Evolutionary conservation across 1,140 invertebrate species (phyloP), one percentile per base, ranked within the genome.

Genomic region (Samia ricini): DNA sequence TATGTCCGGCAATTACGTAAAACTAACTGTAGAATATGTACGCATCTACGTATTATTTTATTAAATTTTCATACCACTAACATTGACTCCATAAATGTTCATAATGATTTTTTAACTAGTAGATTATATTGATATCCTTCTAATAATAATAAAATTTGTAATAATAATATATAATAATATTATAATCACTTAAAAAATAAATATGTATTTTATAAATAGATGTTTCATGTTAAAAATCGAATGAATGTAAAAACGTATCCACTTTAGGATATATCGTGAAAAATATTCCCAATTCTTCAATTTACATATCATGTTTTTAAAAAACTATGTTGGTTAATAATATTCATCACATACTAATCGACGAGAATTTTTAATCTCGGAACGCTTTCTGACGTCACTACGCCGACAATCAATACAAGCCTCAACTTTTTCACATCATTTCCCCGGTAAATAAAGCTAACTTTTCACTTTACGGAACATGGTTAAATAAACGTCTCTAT

Each of bases 1-100:
- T 54, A 66, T 67, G 63, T 71, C 74, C 68, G 66, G 55, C 68
- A 81, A 71, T 76, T 76, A 77, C 63, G 67, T 51, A 68, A 69
- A 68, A 52, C 55, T 67, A 62, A 68, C 29, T 55, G 0, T 36
- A 23, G 4, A 23, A 49, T 29, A 29, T 29, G 4, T 29, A 29
- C 10, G 2, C 10, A 29, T 29, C 26, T 29, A 29, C 26, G 26
- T 29, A 5, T 29, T 29, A 29, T 29, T 29, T 29, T 8, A 10
- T 8, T 29, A 29, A 1, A 2, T 29, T 29, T 29, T 29, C 10
- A 5, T 8, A 2, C 6, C 4, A n/a, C n/a, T n/a, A n/a, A n/a
- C n/a, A n/a, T n/a, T n/a, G n/a, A n/a, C n/a, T n/a, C n/a, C n/a
- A n/a, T n/a, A n/a, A n/a, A n/a, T n/a, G n/a, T n/a, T n/a, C n/a